These are phyloP conservation scores for Zosterops pallidus DNA, from an alignment of 2,113 vertebrate genomes.

Conservation along the genomic window DNA sequence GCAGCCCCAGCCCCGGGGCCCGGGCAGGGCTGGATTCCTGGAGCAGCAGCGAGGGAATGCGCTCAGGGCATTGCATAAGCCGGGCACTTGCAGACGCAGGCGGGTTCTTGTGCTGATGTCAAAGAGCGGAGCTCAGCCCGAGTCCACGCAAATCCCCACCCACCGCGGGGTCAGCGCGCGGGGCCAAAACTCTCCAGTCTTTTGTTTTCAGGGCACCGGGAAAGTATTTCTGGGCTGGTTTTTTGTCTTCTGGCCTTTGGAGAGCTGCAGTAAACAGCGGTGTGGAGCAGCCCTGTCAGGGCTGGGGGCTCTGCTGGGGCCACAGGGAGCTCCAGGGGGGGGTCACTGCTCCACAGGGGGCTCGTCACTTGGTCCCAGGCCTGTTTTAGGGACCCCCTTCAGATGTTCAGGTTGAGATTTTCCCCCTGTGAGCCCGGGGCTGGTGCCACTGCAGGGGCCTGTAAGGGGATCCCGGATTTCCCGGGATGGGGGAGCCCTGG, in stretches of 20 bases:
- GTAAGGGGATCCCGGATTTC: not conserved
- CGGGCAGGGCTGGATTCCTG: not conserved
- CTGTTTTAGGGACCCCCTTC: not conserved
- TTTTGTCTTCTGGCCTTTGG: not conserved
- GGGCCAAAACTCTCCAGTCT: slow-evolving; percentile 28
- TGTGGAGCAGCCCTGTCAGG: not conserved
- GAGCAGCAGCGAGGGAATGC: not conserved
- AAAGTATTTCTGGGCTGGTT: not conserved
- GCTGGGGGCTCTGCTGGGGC: not conserved
- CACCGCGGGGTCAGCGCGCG: not conserved
- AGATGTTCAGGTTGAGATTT: not conserved
- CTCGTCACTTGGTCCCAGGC: not conserved
- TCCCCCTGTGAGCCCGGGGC: no score
- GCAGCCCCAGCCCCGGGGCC: rapidly evolving
- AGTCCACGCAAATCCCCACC: slow-evolving; percentile 17
- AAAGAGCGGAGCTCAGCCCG: slow-evolving; percentile 49
- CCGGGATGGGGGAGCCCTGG: not conserved
- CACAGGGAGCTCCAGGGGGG: not conserved
- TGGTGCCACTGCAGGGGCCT: not conserved
- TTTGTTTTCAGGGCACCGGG: slow-evolving; percentile 39
- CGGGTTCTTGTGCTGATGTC: slow-evolving; percentile 30
- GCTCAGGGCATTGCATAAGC: slow-evolving; percentile 33
- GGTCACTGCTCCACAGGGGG: not conserved
- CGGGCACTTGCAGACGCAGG: slow-evolving; percentile 2
- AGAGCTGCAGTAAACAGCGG: not conserved